These are phyloP conservation scores for Julus scanicus DNA, from an alignment of 2,888 invertebrate genomes.

Conservation along the genomic window DNA sequence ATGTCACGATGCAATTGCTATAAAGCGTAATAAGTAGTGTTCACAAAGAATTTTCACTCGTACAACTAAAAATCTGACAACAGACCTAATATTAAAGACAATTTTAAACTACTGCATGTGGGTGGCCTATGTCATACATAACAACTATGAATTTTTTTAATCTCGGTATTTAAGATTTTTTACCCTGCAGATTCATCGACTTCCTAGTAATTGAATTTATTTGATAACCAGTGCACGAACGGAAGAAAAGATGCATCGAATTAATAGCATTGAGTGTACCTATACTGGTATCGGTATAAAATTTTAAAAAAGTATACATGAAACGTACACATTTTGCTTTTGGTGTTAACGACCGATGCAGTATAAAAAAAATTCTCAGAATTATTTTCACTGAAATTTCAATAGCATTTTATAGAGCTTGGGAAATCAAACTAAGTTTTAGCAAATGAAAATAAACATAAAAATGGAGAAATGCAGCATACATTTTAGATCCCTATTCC, in stretches of 20 bases:
- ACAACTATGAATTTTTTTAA: neutral
- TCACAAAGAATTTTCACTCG: neutral
- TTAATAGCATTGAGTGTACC: constrained; percentile 6
- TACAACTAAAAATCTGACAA: neutral
- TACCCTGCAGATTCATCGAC: neutral
- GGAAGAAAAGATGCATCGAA: neutral
- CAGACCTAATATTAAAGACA: neutral
- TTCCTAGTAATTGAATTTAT: neutral
- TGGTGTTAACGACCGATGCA: neutral
- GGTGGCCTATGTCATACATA: neutral
- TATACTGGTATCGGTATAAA: neutral
- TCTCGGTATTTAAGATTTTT: neutral
- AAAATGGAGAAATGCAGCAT: too few relatives aligned
- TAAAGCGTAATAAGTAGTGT: neutral
- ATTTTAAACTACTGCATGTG: neutral
- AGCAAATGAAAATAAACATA: too few relatives aligned
- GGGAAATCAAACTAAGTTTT: too few relatives aligned
- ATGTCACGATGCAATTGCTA: neutral
- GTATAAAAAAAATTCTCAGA: neutral
- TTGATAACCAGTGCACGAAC: neutral
- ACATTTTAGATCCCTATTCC: too few relatives aligned
- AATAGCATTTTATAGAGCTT: too few relatives aligned
- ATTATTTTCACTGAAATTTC: neutral
- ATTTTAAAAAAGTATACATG: neutral
- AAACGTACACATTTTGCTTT: neutral